These are phyloP conservation scores for Caenorhabditis sulstoni DNA, from an alignment of 2,888 invertebrate genomes.

Conservation along the genomic window DNA sequence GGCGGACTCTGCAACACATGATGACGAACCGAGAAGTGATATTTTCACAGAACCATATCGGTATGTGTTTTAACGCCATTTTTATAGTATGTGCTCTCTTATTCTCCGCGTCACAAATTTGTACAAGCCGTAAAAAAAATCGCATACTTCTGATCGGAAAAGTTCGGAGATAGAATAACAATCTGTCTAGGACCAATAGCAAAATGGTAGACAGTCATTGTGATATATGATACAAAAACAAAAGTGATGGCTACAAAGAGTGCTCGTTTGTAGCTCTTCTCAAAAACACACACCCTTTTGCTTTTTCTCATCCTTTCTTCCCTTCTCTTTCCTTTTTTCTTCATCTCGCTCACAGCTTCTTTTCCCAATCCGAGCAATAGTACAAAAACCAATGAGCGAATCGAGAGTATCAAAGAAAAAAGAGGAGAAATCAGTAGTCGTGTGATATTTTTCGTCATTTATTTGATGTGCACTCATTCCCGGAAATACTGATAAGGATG, in stretches of 20 bases:
- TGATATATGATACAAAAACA: not conserved
- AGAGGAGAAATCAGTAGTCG: slow-evolving; percentile 12
- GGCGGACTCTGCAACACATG: slow-evolving; percentile 78
- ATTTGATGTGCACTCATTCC: slow-evolving; percentile 23
- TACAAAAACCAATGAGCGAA: slow-evolving; percentile 24
- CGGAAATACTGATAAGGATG: slow-evolving; percentile 33
- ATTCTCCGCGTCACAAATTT: slow-evolving; percentile 1
- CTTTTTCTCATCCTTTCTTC: not conserved
- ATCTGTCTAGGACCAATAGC: too few relatives aligned
- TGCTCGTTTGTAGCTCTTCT: not conserved
- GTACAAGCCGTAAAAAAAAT: not conserved
- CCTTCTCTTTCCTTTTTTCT: too few relatives aligned
- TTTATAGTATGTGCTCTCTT: not conserved
- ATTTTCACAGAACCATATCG: slow-evolving; percentile 89
- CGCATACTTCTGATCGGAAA: not conserved
- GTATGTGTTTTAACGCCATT: slow-evolving; percentile 75
- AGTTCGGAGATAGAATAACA: too few relatives aligned
- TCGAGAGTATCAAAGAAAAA: not conserved
- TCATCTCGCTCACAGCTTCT: not conserved
- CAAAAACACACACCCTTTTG: not conserved
- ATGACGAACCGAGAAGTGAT: slow-evolving; percentile 88
- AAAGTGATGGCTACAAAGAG: not conserved
- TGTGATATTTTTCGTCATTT: slow-evolving; percentile 14
- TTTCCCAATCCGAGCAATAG: not conserved
- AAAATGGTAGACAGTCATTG: not conserved